Percentiles rank a stretch among this genome's conserved stretches.
Conservation (phyloP, 1,140 invertebrate species). For the Temnothorax curvispinosus region DNA sequence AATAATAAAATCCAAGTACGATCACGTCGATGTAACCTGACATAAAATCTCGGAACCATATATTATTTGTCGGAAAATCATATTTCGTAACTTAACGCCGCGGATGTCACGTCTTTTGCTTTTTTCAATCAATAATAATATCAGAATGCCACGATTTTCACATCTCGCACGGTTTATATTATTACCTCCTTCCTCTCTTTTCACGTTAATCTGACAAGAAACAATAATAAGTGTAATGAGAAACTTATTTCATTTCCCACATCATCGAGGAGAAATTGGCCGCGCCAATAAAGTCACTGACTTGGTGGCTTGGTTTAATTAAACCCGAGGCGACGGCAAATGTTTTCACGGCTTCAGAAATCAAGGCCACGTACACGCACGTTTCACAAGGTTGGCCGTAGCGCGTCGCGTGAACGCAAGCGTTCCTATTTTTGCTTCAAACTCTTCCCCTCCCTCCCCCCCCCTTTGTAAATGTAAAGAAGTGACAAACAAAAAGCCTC, state of each 20-base stretch:
- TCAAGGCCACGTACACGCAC: slow-evolving; percentile 72
- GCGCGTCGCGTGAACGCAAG: slow-evolving; percentile 27
- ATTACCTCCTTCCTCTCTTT: background rate
- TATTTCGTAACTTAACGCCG: background rate
- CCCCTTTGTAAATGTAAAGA: no score
- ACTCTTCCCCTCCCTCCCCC: background rate
- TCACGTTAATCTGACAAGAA: background rate
- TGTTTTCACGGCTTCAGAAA: slow-evolving; percentile 76
- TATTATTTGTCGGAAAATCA: background rate
- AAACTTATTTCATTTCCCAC: slow-evolving; percentile 22
- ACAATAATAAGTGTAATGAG: slow-evolving; percentile 20
- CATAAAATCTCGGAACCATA: background rate
- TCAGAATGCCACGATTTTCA: background rate
- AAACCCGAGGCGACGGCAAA: slow-evolving; percentile 70
- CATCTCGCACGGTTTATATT: background rate
- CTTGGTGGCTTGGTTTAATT: slow-evolving; percentile 80
- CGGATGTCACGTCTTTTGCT: background rate
- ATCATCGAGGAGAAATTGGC: slow-evolving; percentile 72
- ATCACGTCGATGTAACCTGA: background rate
- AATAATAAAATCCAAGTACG: background rate
- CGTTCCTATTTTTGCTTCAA: background rate
- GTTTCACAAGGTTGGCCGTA: slow-evolving; percentile 38
- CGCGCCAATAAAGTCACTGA: slow-evolving; percentile 76
- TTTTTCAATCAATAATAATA: background rate
- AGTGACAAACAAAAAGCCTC: background rate